Evolutionary conservation across 2,797 vertebrate genomes (phyloP).

Genomic region (Coranthus polyacanthus): DNA sequence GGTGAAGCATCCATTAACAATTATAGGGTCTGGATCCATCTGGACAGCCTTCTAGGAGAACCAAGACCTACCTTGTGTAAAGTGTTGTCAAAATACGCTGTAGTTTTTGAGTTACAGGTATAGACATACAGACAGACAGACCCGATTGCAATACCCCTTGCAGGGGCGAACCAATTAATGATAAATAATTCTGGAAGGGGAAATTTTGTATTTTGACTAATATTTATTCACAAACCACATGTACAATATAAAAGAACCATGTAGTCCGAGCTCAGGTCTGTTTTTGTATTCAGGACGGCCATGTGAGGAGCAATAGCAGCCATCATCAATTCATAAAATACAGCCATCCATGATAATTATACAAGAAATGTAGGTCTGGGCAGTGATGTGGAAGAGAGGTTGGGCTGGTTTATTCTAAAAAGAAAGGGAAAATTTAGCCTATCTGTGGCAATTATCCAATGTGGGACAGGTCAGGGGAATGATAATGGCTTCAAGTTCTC

Average conservation of each 20-base stretch:
- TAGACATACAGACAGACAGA: no score
- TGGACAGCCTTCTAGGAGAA: no score
- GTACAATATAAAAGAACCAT: constrained; percentile 12
- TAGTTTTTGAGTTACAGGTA: no score
- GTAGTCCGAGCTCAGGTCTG: constrained; percentile 7
- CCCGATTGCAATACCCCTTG: no score
- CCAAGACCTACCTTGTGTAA: no score
- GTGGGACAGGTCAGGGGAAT: constrained; percentile 70
- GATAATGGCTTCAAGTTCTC: constrained; percentile 68
- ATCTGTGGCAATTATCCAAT: constrained; percentile 74
- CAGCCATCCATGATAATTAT: constrained; percentile 41
- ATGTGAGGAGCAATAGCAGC: constrained; percentile 18
- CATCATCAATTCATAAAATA: constrained; percentile 49
- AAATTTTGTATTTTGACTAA: no score
- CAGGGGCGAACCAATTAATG: no score
- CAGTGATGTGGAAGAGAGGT: constrained; percentile 56
- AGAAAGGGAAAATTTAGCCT: constrained; percentile 60
- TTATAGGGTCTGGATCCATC: no score
- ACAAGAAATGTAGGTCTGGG: constrained; percentile 62
- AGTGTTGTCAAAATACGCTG: no score
- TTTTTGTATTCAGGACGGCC: constrained; percentile 38
- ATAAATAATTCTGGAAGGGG: no score
- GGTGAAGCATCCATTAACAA: no score
- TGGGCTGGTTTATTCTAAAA: constrained; percentile 36
- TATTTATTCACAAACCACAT: background rate